Base-by-base conservation (phyloP, 2,797 vertebrate species). In the Urophycis tenuis region DNA sequence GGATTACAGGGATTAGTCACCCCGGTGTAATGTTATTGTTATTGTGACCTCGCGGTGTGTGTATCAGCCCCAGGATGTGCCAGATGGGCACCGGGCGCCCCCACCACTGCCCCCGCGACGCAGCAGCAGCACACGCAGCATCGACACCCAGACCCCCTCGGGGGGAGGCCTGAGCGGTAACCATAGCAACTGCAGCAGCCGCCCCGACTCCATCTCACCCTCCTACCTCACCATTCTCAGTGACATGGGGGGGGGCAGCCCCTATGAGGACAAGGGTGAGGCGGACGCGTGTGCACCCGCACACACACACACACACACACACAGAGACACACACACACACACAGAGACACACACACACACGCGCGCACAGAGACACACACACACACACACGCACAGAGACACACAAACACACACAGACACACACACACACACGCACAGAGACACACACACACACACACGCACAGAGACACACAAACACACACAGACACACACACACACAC, bases 41-140 rank as follows among this genome's bases (percentile, higher is more conserved):
- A 45, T 84, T 79, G 69, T 85, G 83, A 87, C 82, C 83, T 84
- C 60, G n/a, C 82, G n/a, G 25, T 69, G 64, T 69, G 64, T 69
- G 67, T 45, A 3, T 5, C 90, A 98, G 96, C 96, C 96, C 9
- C 97, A 98, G 87, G 97, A 99, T 67, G 95, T 97, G 83, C 96
- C 96, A n/a, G 97, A 99, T 3, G 98, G 98, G 90, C 89, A 98
- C 95, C 87, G 96, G 33, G 79, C 97, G 75, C 77, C 98, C 90
- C 19, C 95, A 77, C 78, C 98, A 88, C 0, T 86, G 91, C 77
- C 93, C 93, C 76, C 93, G 0, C 96, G 93, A 89, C 95, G 97
- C 84, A 97, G 97, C 83, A 99, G 97, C 92, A 97, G 96, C 88
- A 98, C 96, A 0, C 96, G 97, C 85, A 99, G 97, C 90, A 96